Conservation (phyloP, 2,113 vertebrate genomes). For the Fregata magnificens region DNA sequence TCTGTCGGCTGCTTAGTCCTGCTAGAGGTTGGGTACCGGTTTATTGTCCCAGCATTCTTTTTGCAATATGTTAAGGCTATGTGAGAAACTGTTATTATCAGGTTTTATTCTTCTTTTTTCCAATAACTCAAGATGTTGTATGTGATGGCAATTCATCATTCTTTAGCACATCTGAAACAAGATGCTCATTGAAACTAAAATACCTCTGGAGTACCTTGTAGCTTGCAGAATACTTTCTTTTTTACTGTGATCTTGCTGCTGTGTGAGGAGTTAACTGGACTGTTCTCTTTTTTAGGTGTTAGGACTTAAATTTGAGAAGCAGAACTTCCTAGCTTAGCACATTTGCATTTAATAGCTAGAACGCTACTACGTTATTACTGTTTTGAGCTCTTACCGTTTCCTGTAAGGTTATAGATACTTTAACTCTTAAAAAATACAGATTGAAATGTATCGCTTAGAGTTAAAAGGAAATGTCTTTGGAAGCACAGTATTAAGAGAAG, state of each 20-base stretch:
- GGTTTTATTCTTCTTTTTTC: background rate
- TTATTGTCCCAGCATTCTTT: background rate
- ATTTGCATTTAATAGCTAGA: background rate
- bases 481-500: background rate
- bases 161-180: background rate
- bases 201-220: background rate
- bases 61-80: background rate
- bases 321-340: background rate
- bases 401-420: background rate
- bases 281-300: background rate
- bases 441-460: background rate
- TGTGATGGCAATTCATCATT: background rate
- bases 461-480: background rate
- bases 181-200: background rate
- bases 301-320: background rate
- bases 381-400: background rate
- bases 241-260: background rate
- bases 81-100: background rate
- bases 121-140: background rate
- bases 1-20: background rate
- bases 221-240: background rate
- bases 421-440: background rate
- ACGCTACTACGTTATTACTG: background rate
- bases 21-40: background rate
- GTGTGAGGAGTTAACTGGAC: background rate